Conservation (phyloP, 2,888 invertebrate species). For the Antheraea yamamai region DNA sequence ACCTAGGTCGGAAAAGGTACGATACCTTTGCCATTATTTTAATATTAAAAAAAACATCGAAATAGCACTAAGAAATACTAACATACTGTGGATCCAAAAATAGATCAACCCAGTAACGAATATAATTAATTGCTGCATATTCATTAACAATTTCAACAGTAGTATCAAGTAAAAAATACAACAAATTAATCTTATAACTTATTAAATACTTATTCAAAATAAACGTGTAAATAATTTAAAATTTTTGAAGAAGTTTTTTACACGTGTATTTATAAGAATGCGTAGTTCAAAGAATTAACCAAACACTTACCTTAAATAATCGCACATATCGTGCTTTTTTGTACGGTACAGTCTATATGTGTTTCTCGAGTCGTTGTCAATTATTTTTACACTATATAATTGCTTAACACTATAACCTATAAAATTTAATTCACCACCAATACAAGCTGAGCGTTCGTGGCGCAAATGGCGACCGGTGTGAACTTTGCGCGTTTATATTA, state of each 20-base stretch:
- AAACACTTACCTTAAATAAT: conserved; percentile 60
- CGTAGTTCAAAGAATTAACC: conserved; percentile 16
- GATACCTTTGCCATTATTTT: conserved; percentile 26
- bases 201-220: conserved; percentile 36
- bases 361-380: conserved; percentile 39
- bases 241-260: conserved; percentile 5
- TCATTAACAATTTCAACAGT: conserved; percentile 36
- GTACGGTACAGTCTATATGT: conserved; percentile 31
- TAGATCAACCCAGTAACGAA: conserved; percentile 66
- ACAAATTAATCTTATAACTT: conserved; percentile 20
- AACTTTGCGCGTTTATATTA: conserved; percentile 53
- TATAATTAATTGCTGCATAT: conserved; percentile 56
- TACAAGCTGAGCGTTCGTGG: conserved; percentile 73
- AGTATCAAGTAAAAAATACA: conserved; percentile 33
- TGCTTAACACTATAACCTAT: conserved; percentile 66
- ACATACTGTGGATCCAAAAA: conserved; percentile 58
- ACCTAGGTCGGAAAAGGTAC: conserved; percentile 33
- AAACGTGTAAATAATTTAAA: conserved; percentile 1
- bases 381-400: conserved; percentile 22
- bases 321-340: conserved; percentile 51
- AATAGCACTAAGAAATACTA: conserved; percentile 47
- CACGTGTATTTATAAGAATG: conserved; percentile 21
- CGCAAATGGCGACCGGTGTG: conserved; percentile 78
- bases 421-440: conserved; percentile 47
- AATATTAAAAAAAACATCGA: conserved; percentile 37